Evolutionary conservation across 2,888 invertebrate species (phyloP), one percentile per base, ranked within the genome.

Genomic region (Cerastoderma edule): DNA sequence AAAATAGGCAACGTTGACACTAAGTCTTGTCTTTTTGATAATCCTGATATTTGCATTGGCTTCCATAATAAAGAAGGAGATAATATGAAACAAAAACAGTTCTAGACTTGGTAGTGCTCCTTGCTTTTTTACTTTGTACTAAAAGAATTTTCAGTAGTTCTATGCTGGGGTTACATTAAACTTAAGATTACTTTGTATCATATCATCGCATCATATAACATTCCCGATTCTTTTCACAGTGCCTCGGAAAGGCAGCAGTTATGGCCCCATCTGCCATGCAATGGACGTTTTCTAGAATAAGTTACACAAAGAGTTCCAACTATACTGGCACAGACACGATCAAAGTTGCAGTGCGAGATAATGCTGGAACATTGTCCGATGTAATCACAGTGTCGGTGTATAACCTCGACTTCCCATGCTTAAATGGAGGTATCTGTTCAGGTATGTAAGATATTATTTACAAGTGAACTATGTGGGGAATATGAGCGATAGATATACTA

Each of bases 291-390:
- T 27, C 60, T 3, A 33, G 60, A 60, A 22, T 60, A 13, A 35
- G 22, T 5, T 67, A 67, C 54, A 8, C 22, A 1, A 53, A 67
- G 27, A 32, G 35, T n/a, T 2, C 39, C 3, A 33, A 50, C 53
- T 69, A 28, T 44, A 56, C 65, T 33, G 74, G 74, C 1, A 32
- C 46, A 6, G 69, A 69, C 19, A 64, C 44, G 10, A 48, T 74
- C 0, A 74, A 69, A n/a, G 10, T 74, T 4, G 74, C 56, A n/a
- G 65, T 56, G 33, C 22, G 56, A 33, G 74, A 74, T 48, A 28
- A 32, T 13, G 35, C 16, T 16, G 68, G 64, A 33, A 65, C 50
- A 4, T 44, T 65, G 19, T 74, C 74, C 13, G 74, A 74, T 65
- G 60, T 74, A 0, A 13, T 74, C 8, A 74, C 74, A 2, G 35